Evolutionary conservation across 2,113 vertebrate genomes (phyloP).

Genomic region (Mus pahari): DNA sequence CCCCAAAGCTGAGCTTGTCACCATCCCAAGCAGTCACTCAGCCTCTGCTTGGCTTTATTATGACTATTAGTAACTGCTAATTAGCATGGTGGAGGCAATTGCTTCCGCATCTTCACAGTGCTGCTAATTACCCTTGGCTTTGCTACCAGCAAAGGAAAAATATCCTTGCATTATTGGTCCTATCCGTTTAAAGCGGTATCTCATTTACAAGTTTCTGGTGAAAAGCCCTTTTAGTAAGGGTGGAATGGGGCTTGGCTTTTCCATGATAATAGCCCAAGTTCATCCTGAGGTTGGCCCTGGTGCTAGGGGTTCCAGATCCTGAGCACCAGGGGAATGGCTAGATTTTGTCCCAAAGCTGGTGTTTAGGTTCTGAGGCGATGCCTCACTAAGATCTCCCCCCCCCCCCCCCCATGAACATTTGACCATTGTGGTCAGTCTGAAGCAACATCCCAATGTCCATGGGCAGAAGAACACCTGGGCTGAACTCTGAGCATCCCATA

Average conservation of each 20-base stretch:
- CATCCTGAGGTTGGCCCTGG: background rate
- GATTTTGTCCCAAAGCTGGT: background rate
- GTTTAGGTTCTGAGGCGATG: background rate
- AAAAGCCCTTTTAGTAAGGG: background rate
- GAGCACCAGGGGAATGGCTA: background rate
- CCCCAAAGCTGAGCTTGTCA: rapidly evolving
- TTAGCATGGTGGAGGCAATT: conserved; percentile 54
- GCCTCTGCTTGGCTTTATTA: conserved; percentile 46
- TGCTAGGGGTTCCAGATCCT: background rate
- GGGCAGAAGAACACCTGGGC: rapidly evolving
- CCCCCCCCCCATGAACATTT: background rate
- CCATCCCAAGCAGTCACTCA: conserved; percentile 36
- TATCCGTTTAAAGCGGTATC: conserved; percentile 27
- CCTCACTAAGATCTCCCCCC: background rate
- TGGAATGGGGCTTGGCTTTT: background rate
- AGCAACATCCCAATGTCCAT: rapidly evolving
- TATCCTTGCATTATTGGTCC: background rate
- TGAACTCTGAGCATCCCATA: background rate
- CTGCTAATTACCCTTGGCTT: conserved; percentile 74
- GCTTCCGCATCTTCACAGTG: background rate
- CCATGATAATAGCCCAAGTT: background rate
- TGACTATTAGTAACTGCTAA: conserved; percentile 69
- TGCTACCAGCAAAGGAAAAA: conserved; percentile 44
- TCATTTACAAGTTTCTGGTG: background rate
- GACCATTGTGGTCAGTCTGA: background rate